A percentile compares a stretch with the other conserved stretches of the same genome.
These are phyloP conservation scores for Atta texana DNA, from an alignment of 1,140 invertebrate genomes.

Conservation along the genomic window DNA sequence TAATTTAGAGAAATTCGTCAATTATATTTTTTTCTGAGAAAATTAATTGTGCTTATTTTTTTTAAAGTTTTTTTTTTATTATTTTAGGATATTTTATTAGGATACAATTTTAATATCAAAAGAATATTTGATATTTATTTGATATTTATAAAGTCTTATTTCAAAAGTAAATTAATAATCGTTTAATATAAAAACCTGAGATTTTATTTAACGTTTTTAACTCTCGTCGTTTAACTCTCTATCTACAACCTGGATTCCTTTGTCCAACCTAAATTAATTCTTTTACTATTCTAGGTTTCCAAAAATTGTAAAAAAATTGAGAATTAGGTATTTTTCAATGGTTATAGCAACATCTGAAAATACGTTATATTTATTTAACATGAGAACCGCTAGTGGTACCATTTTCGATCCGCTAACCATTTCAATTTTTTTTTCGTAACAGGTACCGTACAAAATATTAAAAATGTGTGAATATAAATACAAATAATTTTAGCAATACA, in stretches of 20 bases:
- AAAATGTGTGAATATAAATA: too few relatives aligned
- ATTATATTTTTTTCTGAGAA: background rate
- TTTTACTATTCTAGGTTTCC: too few relatives aligned
- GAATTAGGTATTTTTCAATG: too few relatives aligned
- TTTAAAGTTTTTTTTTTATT: background rate
- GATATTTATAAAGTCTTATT: background rate
- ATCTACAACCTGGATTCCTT: too few relatives aligned
- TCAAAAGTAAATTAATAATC: background rate
- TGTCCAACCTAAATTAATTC: too few relatives aligned
- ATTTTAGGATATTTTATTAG: background rate
- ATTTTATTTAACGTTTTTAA: background rate
- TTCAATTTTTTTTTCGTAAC: too few relatives aligned
- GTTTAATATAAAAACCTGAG: background rate
- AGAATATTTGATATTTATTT: background rate
- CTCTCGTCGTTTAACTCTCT: background rate
- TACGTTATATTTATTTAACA: background rate
- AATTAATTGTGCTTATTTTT: background rate
- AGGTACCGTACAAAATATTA: too few relatives aligned
- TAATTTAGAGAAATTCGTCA: constrained; percentile 64
- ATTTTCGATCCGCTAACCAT: too few relatives aligned
- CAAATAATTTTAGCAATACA: too few relatives aligned
- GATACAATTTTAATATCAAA: background rate
- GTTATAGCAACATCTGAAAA: too few relatives aligned
- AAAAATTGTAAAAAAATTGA: too few relatives aligned
- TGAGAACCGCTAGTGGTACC: too few relatives aligned